Percentiles rank a stretch among this genome's conserved stretches.
Evolutionary conservation across 2,888 invertebrate species (phyloP).

Genomic region (Polyploca ridens): DNA sequence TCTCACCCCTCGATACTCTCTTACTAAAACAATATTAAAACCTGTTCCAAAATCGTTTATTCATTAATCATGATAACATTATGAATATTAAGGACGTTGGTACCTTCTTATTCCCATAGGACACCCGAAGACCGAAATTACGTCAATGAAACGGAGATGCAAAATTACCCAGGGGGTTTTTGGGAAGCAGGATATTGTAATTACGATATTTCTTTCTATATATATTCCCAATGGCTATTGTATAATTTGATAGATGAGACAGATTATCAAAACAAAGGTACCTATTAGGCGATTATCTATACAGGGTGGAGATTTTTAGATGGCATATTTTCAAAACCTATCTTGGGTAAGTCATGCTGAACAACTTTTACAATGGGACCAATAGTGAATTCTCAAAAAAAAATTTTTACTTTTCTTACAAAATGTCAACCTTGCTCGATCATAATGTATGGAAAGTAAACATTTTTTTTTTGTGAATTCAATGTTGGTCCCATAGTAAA

Average conservation of each 20-base stretch:
- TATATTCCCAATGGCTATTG: neutral
- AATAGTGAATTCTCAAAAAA: too few species aligned
- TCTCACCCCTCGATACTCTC: neutral
- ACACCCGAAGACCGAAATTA: slow-evolving; percentile 12
- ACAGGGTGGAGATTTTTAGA: too few species aligned
- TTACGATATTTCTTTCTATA: neutral
- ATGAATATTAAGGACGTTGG: neutral
- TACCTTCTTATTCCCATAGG: slow-evolving; percentile 1
- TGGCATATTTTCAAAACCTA: too few species aligned
- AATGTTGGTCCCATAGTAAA: too few species aligned
- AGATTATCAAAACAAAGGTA: neutral
- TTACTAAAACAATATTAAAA: neutral
- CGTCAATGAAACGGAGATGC: slow-evolving; percentile 2
- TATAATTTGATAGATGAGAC: neutral
- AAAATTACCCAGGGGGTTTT: neutral
- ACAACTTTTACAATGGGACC: too few species aligned
- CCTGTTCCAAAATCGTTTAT: neutral
- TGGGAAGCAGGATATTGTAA: neutral
- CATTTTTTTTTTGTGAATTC: too few species aligned
- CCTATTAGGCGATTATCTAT: too few species aligned
- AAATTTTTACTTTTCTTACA: too few species aligned
- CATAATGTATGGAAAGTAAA: too few species aligned
- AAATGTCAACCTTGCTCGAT: too few species aligned
- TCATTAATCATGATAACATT: slow-evolving; percentile 10
- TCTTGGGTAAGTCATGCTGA: too few species aligned